phyloP scores from a whole-genome alignment of 2,113 vertebrate species.

The Dicerorhinus sumatrensis region DNA sequence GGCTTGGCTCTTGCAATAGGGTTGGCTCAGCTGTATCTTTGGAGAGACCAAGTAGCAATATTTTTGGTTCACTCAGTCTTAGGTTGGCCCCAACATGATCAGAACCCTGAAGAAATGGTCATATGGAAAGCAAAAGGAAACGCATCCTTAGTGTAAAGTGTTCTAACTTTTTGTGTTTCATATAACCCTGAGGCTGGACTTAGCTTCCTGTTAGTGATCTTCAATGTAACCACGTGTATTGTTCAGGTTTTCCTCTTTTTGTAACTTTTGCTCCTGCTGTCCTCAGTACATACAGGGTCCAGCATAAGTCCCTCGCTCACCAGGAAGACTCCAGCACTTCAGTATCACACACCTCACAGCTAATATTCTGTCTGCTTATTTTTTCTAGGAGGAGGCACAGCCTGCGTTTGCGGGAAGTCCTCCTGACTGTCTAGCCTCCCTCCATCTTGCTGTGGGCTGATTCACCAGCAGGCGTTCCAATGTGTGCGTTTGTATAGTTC shows the following conservation, averaged over 20 bases:
- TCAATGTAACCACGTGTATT: too few relatives aligned
- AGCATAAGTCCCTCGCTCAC: neutral
- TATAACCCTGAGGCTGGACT: neutral
- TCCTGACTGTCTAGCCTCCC: neutral
- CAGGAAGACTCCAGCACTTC: neutral
- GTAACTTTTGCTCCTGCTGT: neutral
- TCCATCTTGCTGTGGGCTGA: neutral
- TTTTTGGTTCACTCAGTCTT: neutral
- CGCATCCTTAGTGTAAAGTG: neutral
- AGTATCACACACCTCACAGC: neutral
- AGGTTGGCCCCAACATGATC: neutral
- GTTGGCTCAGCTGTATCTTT: neutral
- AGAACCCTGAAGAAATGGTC: neutral
- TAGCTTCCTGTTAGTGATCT: neutral
- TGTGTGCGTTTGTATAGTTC: fast-evolving
- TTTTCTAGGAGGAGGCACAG: neutral
- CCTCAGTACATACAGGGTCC: neutral
- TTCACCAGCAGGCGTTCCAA: neutral
- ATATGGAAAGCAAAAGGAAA: neutral
- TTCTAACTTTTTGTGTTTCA: neutral
- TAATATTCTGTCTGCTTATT: neutral
- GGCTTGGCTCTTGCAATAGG: neutral
- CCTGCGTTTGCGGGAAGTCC: neutral
- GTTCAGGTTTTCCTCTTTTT: neutral
- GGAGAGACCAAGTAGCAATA: neutral